Evolutionary conservation across 2,797 vertebrate species (phyloP).

Genomic region (Onychomys arenicola): DNA sequence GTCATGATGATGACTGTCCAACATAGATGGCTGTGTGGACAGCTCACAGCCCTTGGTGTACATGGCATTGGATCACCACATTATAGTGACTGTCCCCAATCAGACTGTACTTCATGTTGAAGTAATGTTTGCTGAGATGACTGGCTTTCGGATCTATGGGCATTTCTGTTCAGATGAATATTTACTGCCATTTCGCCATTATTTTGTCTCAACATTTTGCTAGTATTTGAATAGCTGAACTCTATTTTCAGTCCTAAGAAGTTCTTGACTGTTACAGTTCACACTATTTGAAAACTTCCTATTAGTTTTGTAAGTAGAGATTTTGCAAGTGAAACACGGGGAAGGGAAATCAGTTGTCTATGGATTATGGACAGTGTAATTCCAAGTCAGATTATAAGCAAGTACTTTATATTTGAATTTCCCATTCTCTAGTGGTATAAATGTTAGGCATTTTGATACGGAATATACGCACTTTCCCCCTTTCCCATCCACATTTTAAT

Average conservation of each 20-base stretch:
- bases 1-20: not conserved
- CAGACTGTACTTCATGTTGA: not conserved
- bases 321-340: not conserved
- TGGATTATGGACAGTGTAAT: not conserved
- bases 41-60: not conserved
- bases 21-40: not conserved
- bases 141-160: not conserved
- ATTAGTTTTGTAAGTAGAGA: not conserved
- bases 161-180: not conserved
- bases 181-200: not conserved
- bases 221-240: not conserved
- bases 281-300: not conserved
- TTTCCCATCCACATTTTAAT: not conserved
- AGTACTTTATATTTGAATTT: not conserved
- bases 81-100: not conserved
- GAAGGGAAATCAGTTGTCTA: not conserved
- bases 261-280: not conserved
- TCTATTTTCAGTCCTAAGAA: not conserved
- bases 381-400: not conserved
- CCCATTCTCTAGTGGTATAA: not conserved
- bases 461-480: not conserved
- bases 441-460: not conserved
- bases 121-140: not conserved
- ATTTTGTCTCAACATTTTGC: not conserved
- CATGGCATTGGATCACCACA: not conserved